phyloP scores from a whole-genome alignment of 2,888 invertebrate genomes.

The Synanthedon myopaeformis region DNA sequence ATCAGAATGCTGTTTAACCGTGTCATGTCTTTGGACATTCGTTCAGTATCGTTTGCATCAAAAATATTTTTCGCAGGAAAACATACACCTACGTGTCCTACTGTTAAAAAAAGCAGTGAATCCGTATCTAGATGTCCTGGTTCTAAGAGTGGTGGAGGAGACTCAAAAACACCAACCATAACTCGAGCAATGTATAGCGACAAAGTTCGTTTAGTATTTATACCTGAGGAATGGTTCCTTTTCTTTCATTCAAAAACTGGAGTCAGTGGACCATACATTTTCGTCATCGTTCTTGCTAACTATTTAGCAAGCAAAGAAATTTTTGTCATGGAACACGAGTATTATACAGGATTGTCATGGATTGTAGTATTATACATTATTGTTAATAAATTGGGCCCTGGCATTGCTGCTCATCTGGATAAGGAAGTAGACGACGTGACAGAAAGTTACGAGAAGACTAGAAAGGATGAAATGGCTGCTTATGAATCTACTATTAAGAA shows the following conservation, averaged over 20 bases:
- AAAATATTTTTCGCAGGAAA: background rate
- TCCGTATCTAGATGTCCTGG: slow-evolving; percentile 4
- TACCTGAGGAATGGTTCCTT: slow-evolving; percentile 73
- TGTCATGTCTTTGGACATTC: background rate
- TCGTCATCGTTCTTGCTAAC: slow-evolving; percentile 80
- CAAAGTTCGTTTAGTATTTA: slow-evolving; percentile 69
- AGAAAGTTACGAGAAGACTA: slow-evolving; percentile 57
- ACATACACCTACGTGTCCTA: slow-evolving; percentile 1
- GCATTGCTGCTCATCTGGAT: slow-evolving; percentile 72
- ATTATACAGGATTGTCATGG: slow-evolving; percentile 80
- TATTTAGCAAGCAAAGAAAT: slow-evolving; percentile 93
- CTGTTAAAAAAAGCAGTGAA: background rate
- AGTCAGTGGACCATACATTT: slow-evolving; percentile 88
- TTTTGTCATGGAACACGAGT: slow-evolving; percentile 93
- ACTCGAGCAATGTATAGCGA: slow-evolving; percentile 28
- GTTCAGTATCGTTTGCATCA: background rate
- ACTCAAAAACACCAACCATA: slow-evolving; percentile 5
- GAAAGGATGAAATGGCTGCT: slow-evolving; percentile 55
- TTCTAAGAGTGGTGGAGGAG: slow-evolving; percentile 1
- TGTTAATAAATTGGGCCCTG: slow-evolving; percentile 77
- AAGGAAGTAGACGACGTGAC: slow-evolving; percentile 75
- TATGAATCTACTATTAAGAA: slow-evolving; percentile 66
- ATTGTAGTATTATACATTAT: slow-evolving; percentile 68
- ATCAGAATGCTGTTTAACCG: background rate
- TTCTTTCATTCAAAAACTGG: slow-evolving; percentile 92